Percentiles rank a stretch among this genome's conserved stretches.
Conservation (phyloP, 2,797 vertebrate genomes). For the Acanthurus tractus region DNA sequence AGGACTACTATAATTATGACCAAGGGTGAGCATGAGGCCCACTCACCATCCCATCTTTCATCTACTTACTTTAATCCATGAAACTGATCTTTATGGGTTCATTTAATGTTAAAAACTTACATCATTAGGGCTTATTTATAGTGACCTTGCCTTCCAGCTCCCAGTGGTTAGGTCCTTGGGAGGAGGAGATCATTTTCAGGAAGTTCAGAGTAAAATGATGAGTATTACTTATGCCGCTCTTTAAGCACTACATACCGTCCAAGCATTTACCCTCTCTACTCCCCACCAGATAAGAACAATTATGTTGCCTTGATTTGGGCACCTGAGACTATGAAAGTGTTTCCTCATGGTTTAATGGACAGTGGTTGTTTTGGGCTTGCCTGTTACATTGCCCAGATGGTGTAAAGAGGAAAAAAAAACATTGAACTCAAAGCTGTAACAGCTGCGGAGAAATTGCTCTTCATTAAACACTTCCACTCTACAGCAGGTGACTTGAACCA, state of each 20-base stretch:
- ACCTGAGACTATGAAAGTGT: slow-evolving; percentile 60
- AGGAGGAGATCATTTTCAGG: slow-evolving; percentile 29
- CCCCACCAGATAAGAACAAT: slow-evolving; percentile 68
- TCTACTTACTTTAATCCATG: slow-evolving; percentile 42
- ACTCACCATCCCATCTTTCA: slow-evolving; percentile 40
- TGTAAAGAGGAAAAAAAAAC: slow-evolving; percentile 53
- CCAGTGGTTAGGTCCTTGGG: slow-evolving; percentile 4
- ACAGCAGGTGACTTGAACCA: slow-evolving; percentile 61
- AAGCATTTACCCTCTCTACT: slow-evolving; percentile 53
- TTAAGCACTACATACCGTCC: slow-evolving; percentile 35
- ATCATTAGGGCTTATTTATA: slow-evolving; percentile 52
- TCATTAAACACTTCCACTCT: slow-evolving; percentile 61
- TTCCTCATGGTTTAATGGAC: slow-evolving; percentile 57
- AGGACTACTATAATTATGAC: slow-evolving; percentile 99
- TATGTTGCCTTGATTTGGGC: slow-evolving; percentile 53
- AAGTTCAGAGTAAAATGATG: slow-evolving; percentile 47
- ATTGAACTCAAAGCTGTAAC: slow-evolving; percentile 59
- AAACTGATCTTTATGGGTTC: slow-evolving; percentile 37
- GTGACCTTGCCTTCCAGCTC: slow-evolving; percentile 27
- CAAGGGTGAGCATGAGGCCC: slow-evolving; percentile 89
- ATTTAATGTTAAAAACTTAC: slow-evolving; percentile 50
- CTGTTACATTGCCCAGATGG: slow-evolving; percentile 67
- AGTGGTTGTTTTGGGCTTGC: slow-evolving; percentile 49
- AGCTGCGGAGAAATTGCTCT: slow-evolving; percentile 79
- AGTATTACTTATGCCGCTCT: slow-evolving; percentile 29